Evolutionary conservation across 2,113 vertebrate genomes (phyloP).

Genomic region (Setophaga coronata): DNA sequence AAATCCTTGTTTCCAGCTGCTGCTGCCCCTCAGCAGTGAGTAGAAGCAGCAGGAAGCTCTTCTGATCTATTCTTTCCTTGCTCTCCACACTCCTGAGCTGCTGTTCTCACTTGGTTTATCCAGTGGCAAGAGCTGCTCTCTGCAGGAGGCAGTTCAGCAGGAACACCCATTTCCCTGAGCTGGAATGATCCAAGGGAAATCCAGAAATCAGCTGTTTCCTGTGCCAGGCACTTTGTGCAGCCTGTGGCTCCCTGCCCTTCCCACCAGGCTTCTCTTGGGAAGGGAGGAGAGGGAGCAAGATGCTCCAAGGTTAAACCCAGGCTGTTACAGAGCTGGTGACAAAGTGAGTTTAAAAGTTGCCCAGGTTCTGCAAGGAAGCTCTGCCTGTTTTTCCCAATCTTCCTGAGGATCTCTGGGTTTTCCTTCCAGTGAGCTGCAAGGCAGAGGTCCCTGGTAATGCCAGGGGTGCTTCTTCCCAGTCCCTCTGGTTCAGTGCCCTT

Average conservation of each 20-base stretch:
- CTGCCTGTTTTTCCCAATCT: fast-evolving
- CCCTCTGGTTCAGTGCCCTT: neutral
- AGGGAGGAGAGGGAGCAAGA: neutral
- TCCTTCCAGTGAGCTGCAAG: neutral
- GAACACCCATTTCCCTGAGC: neutral
- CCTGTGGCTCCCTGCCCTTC: neutral
- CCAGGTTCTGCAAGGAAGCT: neutral
- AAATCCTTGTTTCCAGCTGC: neutral
- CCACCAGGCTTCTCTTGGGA: neutral
- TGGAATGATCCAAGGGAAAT: neutral
- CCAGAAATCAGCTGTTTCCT: neutral
- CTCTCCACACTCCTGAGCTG: neutral
- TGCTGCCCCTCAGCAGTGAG: neutral
- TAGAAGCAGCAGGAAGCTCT: neutral
- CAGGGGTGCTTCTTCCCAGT: neutral
- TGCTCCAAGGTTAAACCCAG: neutral
- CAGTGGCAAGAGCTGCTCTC: neutral
- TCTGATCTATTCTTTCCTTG: neutral
- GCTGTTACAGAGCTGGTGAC: neutral
- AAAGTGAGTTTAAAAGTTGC: neutral
- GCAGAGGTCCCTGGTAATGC: neutral
- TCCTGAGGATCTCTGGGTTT: neutral
- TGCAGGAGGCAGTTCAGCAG: neutral
- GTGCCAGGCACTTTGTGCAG: neutral
- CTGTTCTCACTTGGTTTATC: neutral